Evolutionary conservation across 2,888 invertebrate species (phyloP).

Genomic region (Diarsia mendica): DNA sequence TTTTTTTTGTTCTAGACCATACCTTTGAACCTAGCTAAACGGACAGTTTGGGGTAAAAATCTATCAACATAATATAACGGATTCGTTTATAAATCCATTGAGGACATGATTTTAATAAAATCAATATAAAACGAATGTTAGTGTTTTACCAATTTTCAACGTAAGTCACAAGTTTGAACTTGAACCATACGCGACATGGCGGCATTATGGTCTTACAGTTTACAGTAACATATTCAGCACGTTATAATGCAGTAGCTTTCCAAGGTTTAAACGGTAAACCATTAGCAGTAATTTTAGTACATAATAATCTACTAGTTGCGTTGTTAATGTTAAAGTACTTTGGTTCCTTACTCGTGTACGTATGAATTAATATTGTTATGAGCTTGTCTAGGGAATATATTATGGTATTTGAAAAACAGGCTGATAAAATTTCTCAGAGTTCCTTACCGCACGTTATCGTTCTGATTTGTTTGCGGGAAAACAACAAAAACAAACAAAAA

Average conservation of each 20-base stretch:
- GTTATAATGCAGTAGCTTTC: conserved; percentile 15
- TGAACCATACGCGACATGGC: not conserved
- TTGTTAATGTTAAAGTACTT: not conserved
- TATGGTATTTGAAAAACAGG: not conserved
- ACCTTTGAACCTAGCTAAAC: too few relatives aligned
- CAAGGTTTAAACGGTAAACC: conserved; percentile 7
- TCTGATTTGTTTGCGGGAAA: too few relatives aligned
- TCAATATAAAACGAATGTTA: not conserved
- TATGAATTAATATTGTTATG: not conserved
- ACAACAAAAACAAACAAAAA: too few relatives aligned
- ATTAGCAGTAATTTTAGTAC: too few relatives aligned
- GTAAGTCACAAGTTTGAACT: not conserved
- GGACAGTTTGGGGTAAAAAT: too few relatives aligned
- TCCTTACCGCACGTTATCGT: too few relatives aligned
- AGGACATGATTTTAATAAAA: not conserved
- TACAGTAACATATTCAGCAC: not conserved
- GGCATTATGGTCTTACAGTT: not conserved
- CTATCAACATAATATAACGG: too few relatives aligned
- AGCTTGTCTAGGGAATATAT: not conserved
- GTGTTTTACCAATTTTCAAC: not conserved
- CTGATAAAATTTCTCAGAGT: not conserved
- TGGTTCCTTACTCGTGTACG: not conserved
- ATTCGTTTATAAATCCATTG: not conserved
- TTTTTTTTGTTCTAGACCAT: too few relatives aligned
- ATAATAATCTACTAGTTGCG: not conserved